A percentile compares a stretch with the other conserved stretches of the same genome.
These are phyloP conservation scores for Corythornis cristatus DNA, from an alignment of 2,113 vertebrate genomes.

Conservation along the genomic window DNA sequence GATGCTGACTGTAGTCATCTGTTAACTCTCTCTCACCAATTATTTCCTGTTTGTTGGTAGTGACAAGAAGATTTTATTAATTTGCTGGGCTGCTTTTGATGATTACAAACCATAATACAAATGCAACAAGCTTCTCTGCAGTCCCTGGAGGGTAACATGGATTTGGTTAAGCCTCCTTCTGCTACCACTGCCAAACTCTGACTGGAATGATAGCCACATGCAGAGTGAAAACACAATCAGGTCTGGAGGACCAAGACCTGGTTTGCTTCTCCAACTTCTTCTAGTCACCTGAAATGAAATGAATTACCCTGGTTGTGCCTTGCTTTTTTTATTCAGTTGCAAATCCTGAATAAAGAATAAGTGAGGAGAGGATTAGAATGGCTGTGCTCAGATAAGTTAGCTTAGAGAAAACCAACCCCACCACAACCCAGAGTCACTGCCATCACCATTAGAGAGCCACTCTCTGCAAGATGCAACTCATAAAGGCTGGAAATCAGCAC, in stretches of 20 bases:
- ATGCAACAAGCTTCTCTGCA: conserved; percentile 72
- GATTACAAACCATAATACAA: conserved; percentile 52
- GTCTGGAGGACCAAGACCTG: not conserved
- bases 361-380: conserved; percentile 29
- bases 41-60: conserved; percentile 81
- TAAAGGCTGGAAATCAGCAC: conserved; percentile 75
- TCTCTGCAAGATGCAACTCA: conserved; percentile 64
- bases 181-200: conserved; percentile 70
- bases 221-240: conserved; percentile 49
- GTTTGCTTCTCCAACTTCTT: not conserved
- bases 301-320: conserved; percentile 22
- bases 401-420: not conserved
- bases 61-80: conserved; percentile 76
- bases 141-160: conserved; percentile 73
- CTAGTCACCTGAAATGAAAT: conserved; percentile 58
- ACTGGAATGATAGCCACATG: conserved; percentile 70
- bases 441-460: conserved; percentile 20
- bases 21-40: conserved; percentile 82
- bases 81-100: conserved; percentile 71
- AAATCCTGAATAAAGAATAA: conserved; percentile 47
- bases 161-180: conserved; percentile 80
- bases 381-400: conserved; percentile 62
- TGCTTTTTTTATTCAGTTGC: too few relatives aligned
- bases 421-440: not conserved
- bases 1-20: conserved; percentile 86